Evolutionary conservation across 2,113 vertebrate species (phyloP).

Genomic region (Stomatorhinus ivindoensis): DNA sequence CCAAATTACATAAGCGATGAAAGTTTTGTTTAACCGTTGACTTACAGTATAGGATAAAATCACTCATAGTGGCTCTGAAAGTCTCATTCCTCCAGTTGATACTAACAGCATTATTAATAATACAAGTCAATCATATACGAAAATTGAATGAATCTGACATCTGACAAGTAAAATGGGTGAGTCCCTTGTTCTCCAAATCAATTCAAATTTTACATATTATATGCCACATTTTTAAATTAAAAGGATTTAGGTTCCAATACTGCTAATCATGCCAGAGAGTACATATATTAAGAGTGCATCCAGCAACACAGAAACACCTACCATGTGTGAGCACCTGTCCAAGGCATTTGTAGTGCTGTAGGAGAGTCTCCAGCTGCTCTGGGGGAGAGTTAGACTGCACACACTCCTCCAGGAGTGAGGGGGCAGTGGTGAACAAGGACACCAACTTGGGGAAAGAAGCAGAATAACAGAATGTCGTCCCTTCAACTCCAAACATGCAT

Average conservation of each 20-base stretch:
- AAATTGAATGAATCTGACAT: not conserved
- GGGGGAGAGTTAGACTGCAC: slow-evolving; percentile 48
- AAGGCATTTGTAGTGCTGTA: slow-evolving; percentile 42
- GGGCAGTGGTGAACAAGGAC: slow-evolving; percentile 43
- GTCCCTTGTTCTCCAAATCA: not conserved
- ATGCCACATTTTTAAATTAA: not conserved
- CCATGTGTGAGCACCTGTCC: slow-evolving; percentile 45
- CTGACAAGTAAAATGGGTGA: not conserved
- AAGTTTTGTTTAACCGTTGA: not conserved
- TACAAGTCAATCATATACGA: not conserved
- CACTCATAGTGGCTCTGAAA: not conserved
- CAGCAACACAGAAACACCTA: slow-evolving; percentile 25
- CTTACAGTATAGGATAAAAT: not conserved
- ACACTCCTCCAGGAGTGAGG: slow-evolving; percentile 53
- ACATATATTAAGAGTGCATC: not conserved
- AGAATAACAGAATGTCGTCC: not conserved
- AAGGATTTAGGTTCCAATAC: not conserved
- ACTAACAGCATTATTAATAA: not conserved
- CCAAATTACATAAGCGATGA: not conserved
- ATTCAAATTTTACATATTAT: not conserved
- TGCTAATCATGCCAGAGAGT: not conserved
- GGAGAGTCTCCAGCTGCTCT: slow-evolving; percentile 45
- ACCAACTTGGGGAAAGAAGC: slow-evolving; percentile 39
- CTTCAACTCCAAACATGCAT: not conserved
- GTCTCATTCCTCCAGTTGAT: not conserved